phyloP scores from a whole-genome alignment of 1,140 invertebrate species.

The Cephus cinctus region DNA sequence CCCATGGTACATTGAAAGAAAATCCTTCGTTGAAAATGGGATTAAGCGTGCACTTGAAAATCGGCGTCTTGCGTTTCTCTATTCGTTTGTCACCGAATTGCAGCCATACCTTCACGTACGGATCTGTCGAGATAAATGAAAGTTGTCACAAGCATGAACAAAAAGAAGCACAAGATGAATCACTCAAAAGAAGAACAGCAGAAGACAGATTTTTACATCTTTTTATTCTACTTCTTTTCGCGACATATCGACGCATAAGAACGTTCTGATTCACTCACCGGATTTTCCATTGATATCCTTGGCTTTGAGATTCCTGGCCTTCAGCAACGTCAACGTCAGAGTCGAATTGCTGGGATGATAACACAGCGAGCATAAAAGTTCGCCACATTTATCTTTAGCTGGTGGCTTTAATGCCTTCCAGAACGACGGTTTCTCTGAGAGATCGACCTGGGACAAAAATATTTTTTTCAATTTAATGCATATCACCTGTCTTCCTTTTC shows the following conservation, averaged over 20 bases:
- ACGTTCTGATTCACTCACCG: slow-evolving; percentile 60
- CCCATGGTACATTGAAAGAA: slow-evolving; percentile 91
- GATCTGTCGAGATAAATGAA: slow-evolving; percentile 76
- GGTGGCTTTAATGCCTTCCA: slow-evolving; percentile 92
- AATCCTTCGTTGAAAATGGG: slow-evolving; percentile 93
- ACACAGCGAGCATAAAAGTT: slow-evolving; percentile 85
- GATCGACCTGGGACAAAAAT: slow-evolving; percentile 75
- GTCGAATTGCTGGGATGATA: slow-evolving; percentile 91
- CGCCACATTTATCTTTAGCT: slow-evolving; percentile 89
- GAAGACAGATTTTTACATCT: slow-evolving; percentile 19
- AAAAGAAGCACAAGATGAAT: too few relatives aligned
- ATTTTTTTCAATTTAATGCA: too few relatives aligned
- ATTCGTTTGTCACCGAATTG: slow-evolving; percentile 92
- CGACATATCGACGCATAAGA: slow-evolving; percentile 14
- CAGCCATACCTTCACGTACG: slow-evolving; percentile 95
- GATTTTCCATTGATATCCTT: slow-evolving; percentile 95
- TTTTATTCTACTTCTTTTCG: slow-evolving; percentile 5
- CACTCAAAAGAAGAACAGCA: too few relatives aligned
- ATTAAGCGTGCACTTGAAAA: slow-evolving; percentile 91
- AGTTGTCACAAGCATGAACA: too few relatives aligned
- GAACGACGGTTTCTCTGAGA: slow-evolving; percentile 87
- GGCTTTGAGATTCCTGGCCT: slow-evolving; percentile 89
- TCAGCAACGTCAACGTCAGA: slow-evolving; percentile 82
- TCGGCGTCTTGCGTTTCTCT: slow-evolving; percentile 94
- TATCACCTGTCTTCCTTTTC: too few relatives aligned